phyloP scores from a whole-genome alignment of 1,140 invertebrate genomes.

The Lepidotrigona ventralis region DNA sequence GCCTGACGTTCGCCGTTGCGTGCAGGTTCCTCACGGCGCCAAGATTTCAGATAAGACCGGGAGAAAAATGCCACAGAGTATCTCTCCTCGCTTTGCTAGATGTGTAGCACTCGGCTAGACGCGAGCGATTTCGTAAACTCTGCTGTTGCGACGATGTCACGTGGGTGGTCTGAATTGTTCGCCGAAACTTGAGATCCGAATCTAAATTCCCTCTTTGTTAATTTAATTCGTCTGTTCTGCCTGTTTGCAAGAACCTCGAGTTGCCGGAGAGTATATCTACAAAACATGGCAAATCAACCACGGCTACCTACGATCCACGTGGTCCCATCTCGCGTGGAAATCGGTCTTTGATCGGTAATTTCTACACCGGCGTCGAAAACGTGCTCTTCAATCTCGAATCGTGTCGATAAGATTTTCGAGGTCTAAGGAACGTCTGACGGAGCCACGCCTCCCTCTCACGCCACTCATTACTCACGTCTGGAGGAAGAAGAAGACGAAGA shows the following conservation, averaged over 20 bases:
- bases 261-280: too few relatives aligned
- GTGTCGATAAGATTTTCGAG: constrained; percentile 56
- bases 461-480: constrained; percentile 62
- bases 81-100: constrained; percentile 9
- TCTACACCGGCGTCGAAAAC: neutral
- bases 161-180: too few relatives aligned
- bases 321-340: neutral
- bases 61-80: constrained; percentile 56
- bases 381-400: constrained; percentile 24
- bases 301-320: neutral
- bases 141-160: neutral
- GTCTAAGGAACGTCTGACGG: constrained; percentile 24
- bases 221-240: too few relatives aligned
- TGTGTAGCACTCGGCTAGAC: constrained; percentile 23
- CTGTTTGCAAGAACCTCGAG: too few relatives aligned
- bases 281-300: too few relatives aligned
- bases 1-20: neutral
- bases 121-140: constrained; percentile 54
- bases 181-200: constrained; percentile 15
- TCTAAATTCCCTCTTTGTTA: too few relatives aligned
- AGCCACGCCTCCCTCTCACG: constrained; percentile 51
- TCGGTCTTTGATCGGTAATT: neutral
- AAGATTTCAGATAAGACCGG: constrained; percentile 56
- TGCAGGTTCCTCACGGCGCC: neutral
- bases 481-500: neutral